phyloP scores from a whole-genome alignment of 2,888 invertebrate genomes.

The Lasioglossum lativentre region DNA sequence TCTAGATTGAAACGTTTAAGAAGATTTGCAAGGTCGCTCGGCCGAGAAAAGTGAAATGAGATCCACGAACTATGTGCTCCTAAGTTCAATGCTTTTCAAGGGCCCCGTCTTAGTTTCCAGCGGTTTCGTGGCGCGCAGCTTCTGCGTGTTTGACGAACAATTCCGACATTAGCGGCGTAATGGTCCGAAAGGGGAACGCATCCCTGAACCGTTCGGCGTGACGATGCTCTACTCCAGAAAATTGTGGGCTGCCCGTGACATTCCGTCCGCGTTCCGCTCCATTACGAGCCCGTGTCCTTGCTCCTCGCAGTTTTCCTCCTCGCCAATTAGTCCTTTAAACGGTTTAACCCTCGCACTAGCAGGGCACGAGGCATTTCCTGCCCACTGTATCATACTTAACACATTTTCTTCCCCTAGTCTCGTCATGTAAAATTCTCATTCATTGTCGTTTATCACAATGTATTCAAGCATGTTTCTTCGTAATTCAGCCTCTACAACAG shows the following conservation, averaged over 20 bases:
- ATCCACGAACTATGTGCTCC: not conserved
- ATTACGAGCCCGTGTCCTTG: not conserved
- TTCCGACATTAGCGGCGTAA: not conserved
- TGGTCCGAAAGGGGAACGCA: slow-evolving; percentile 14
- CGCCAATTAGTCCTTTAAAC: slow-evolving; percentile 14
- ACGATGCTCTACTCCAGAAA: slow-evolving; percentile 11
- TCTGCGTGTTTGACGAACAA: slow-evolving; percentile 29
- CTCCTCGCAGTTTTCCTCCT: not conserved
- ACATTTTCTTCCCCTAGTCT: not conserved
- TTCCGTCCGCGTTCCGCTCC: not conserved
- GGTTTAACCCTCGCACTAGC: not conserved
- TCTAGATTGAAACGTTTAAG: too few species aligned
- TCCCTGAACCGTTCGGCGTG: not conserved
- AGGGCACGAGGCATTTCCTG: not conserved
- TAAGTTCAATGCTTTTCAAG: not conserved
- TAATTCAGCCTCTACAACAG: too few species aligned
- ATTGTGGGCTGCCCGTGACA: slow-evolving; percentile 23
- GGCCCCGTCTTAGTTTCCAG: not conserved
- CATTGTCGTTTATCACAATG: not conserved
- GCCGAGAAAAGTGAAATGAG: not conserved
- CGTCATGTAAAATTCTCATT: not conserved
- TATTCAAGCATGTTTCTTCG: not conserved
- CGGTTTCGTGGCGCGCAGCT: not conserved
- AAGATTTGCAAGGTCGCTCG: not conserved
- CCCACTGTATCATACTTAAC: not conserved